Base-by-base conservation (phyloP, 2,113 vertebrate genomes). In the Sorex araneus region DNA sequence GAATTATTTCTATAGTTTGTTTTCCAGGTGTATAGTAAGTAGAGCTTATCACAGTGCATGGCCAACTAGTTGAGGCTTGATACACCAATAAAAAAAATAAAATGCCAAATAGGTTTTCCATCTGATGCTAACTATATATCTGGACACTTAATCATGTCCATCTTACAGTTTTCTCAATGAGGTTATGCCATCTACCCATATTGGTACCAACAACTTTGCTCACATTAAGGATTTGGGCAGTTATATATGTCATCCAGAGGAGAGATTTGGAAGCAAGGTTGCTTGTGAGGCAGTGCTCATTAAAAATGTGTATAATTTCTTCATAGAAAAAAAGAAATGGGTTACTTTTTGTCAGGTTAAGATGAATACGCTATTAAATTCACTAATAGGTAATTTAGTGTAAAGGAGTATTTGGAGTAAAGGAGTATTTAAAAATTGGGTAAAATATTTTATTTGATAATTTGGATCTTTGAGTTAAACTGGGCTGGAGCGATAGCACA, bases 361-460 rank as follows among this genome's bases (percentile, higher is more conserved):
- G 85, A 71, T 90, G 28, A 88, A 25, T 80, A 67, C 23, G 63
- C n/a, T 94, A 30, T 83, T 64, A 82, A 2, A 34, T 78, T 85
- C 16, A 27, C 3, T 10, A 66, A 66, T 69, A 1, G 7, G 79
- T n/a, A n/a, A n/a, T n/a, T n/a, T n/a, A n/a, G n/a, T n/a, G n/a
- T 93, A 66, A 92, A 87, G 28, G 64, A 81, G 34, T 78, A n/a
- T n/a, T n/a, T n/a, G n/a, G n/a, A n/a, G n/a, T n/a, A n/a, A n/a
- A n/a, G n/a, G n/a, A n/a, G n/a, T n/a, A n/a, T n/a, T 70, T 64
- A 82, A 73, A 23, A 16, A 76, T 80, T 95, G 75, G 60, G 18
- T 79, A 50, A 75, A 78, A n/a, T 76, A 78, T 75, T 82, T 78
- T 60, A 84, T 91, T 81, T 74, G 45, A 76, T 73, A 73, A 84